Base-by-base conservation (phyloP, 2,797 vertebrate genomes). In the Aeoliscus strigatus region DNA sequence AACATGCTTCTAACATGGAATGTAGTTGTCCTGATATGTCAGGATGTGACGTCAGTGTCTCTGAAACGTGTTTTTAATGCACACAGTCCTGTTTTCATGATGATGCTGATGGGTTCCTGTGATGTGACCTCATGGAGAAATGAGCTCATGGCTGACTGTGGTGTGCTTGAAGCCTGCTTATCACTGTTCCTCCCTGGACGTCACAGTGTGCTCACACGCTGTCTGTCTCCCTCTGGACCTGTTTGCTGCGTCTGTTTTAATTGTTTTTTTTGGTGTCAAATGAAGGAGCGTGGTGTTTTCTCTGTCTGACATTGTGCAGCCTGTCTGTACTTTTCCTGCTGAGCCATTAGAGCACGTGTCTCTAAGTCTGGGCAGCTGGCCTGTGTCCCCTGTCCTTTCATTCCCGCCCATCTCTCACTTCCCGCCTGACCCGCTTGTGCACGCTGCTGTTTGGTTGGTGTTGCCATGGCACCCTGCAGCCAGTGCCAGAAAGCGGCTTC, bases 401-500 rank as follows among this genome's bases (percentile, higher is more conserved):
- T 43, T n/a, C 67, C 26, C 56, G 5, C 60, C 67, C 69, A 25
- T 57, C 72, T 66, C 60, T 64, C 64, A 8, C 59, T 43, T 30
- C 63, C 62, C 51, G 54, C 73, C 79, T 60, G 52, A 65, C 74
- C 76, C 31, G 42, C 73, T 82, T 79, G 67, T 73, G 68, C 74
- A 71, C 51, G 27, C 69, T 55, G 74, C 79, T 80, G 81, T 81
- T 86, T 79, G 77, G 75, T 85, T 75, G 79, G 78, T 76, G 84
- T 90, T 90, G 77, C 88, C 81, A 80, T 86, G 83, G 80, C 63
- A 70, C 62, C 77, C 60, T 61, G 57, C 66, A 79, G 77, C 85
- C 82, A 82, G 84, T 79, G 77, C 85, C 82, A 82, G 84, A 86
- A 61, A 65, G 81, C 90, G 84, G 87, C 89, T 89, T 93, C 82